These are phyloP conservation scores for Zoanthus gigantus DNA, from an alignment of 92 coral and sea anemone species.

Conservation along the genomic window DNA sequence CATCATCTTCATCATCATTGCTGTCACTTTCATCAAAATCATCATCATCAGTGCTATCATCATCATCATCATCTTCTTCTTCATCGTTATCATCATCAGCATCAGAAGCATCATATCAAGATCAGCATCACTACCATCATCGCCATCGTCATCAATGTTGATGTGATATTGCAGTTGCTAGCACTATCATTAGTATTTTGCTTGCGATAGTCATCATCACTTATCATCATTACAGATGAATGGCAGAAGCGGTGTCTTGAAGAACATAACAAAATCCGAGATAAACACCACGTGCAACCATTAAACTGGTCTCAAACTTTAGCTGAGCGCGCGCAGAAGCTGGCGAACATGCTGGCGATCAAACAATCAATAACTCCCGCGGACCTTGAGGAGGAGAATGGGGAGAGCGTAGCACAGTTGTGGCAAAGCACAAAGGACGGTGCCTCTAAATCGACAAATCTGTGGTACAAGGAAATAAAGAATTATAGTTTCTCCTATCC, in stretches of 20 bases:
- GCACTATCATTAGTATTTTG: neutral
- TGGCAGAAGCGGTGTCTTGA: slow-evolving; percentile 75
- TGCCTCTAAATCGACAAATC: slow-evolving; percentile 74
- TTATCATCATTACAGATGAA: slow-evolving; percentile 51
- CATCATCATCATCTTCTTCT: too few relatives aligned
- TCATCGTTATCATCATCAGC: too few relatives aligned
- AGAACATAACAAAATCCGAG: slow-evolving; percentile 86
- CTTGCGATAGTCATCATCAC: neutral
- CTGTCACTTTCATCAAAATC: too few relatives aligned
- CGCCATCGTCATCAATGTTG: too few relatives aligned
- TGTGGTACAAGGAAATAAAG: slow-evolving; percentile 87
- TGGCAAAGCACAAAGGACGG: slow-evolving; percentile 51
- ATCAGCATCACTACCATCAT: too few relatives aligned
- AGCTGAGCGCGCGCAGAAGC: slow-evolving; percentile 80
- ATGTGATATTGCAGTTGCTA: neutral
- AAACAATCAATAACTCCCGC: slow-evolving; percentile 71
- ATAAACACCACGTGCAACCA: slow-evolving; percentile 81
- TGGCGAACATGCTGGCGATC: slow-evolving; percentile 74
- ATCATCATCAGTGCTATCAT: too few relatives aligned
- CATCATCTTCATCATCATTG: too few relatives aligned
- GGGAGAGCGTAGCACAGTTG: slow-evolving; percentile 87
- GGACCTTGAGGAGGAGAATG: slow-evolving; percentile 79
- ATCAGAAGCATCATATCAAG: too few relatives aligned
- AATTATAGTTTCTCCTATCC: slow-evolving; percentile 91
- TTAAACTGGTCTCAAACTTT: slow-evolving; percentile 81